These are phyloP conservation scores for Scaptomyza flava DNA, from an alignment of 2,888 invertebrate genomes.

Conservation along the genomic window DNA sequence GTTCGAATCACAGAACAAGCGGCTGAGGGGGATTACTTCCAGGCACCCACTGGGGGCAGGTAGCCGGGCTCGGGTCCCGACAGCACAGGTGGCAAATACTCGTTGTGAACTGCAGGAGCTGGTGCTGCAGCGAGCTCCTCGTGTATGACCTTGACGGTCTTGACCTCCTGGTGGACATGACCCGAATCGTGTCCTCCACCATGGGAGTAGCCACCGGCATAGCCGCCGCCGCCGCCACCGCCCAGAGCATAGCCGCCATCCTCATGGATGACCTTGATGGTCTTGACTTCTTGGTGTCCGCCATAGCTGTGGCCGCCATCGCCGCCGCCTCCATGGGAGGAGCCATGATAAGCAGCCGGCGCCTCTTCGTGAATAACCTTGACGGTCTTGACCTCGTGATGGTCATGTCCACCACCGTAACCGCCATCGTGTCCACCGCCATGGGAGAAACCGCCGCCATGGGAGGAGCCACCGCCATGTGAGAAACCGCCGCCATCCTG, in stretches of 20 bases:
- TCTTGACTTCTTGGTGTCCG: slow-evolving; percentile 68
- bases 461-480: slow-evolving; percentile 37
- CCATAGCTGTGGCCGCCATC: slow-evolving; percentile 24
- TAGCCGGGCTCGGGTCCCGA: slow-evolving; percentile 55
- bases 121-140: slow-evolving; percentile 51
- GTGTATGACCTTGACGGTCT: slow-evolving; percentile 64
- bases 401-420: slow-evolving; percentile 24
- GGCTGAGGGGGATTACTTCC: slow-evolving; percentile 52
- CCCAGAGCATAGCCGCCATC: slow-evolving; percentile 50
- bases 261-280: slow-evolving; percentile 71
- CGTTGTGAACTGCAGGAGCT: slow-evolving; percentile 26
- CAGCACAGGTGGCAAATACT: slow-evolving; percentile 59
- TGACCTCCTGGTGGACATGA: slow-evolving; percentile 44
- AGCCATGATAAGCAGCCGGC: slow-evolving; percentile 41
- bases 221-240: slow-evolving; percentile 42
- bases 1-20: slow-evolving; percentile 56
- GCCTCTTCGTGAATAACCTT: slow-evolving; percentile 64
- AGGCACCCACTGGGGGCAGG: slow-evolving; percentile 68
- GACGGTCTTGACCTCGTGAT: slow-evolving; percentile 57
- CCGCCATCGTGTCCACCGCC: slow-evolving; percentile 33
- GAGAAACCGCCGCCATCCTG: slow-evolving; percentile 49
- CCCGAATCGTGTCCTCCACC: slow-evolving; percentile 44
- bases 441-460: slow-evolving; percentile 40
- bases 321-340: slow-evolving; percentile 40
- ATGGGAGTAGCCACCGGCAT: slow-evolving; percentile 47